These are phyloP conservation scores for Myiotriccus ornatus DNA, from an alignment of 2,797 vertebrate genomes.

Conservation along the genomic window DNA sequence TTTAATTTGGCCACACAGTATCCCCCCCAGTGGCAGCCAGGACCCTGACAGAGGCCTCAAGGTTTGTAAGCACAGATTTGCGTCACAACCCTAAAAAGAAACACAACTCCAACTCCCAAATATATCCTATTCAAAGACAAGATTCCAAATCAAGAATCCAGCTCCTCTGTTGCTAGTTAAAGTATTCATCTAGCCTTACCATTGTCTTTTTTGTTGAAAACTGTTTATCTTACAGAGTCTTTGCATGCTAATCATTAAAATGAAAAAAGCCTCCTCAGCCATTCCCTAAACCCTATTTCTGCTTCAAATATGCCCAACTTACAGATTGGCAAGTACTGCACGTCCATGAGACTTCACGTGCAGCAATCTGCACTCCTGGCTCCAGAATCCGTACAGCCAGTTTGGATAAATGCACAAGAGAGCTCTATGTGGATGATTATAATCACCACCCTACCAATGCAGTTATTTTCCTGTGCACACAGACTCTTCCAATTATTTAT, in stretches of 20 bases:
- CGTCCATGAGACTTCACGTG: neutral
- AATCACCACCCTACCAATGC: neutral
- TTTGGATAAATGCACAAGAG: neutral
- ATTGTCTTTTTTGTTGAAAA: no score
- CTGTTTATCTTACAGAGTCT: neutral
- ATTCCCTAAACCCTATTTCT: neutral
- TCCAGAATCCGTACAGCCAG: neutral
- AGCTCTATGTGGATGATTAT: neutral
- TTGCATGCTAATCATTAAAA: neutral
- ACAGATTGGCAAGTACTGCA: neutral
- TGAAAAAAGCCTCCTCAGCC: neutral
- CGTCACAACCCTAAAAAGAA: neutral
- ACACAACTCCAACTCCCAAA: neutral
- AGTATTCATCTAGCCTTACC: neutral
- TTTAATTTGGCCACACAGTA: neutral
- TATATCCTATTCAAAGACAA: neutral
- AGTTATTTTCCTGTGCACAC: neutral
- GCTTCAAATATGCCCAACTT: neutral
- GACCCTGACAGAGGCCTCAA: neutral
- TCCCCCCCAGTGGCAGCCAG: neutral
- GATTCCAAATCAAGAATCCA: neutral
- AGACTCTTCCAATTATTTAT: neutral
- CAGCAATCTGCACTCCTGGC: fast-evolving
- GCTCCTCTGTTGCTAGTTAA: neutral
- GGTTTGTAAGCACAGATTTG: neutral